phyloP scores from a whole-genome alignment of 2,797 vertebrate species.

The Syngnathus rostellatus region DNA sequence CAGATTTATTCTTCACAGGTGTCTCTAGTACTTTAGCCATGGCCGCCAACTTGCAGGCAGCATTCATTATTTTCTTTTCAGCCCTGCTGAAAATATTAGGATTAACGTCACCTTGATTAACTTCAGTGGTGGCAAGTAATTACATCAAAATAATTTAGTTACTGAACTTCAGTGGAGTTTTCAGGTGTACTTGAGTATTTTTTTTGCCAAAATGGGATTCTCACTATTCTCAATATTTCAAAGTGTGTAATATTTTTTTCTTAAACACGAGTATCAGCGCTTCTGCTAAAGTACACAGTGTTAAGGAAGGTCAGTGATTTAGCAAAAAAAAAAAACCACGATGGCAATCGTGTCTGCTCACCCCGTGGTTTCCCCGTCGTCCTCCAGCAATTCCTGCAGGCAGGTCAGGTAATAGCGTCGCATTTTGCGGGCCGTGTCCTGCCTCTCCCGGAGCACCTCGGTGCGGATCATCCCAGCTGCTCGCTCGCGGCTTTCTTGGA shows the following conservation, averaged over 20 bases:
- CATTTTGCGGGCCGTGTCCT: conserved; percentile 87
- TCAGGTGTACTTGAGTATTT: too few species aligned
- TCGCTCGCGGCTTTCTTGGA: conserved; percentile 86
- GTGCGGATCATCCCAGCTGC: conserved; percentile 81
- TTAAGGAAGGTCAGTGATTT: neutral
- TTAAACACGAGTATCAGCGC: too few species aligned
- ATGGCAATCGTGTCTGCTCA: conserved; percentile 38
- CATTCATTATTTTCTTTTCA: conserved; percentile 90
- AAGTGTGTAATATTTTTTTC: too few species aligned
- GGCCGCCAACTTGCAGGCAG: conserved; percentile 85
- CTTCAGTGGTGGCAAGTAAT: neutral
- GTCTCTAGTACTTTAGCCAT: conserved; percentile 93
- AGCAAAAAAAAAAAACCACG: too few species aligned
- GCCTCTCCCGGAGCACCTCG: conserved; percentile 82
- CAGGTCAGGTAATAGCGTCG: conserved; percentile 86
- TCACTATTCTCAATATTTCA: too few species aligned
- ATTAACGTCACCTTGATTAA: neutral
- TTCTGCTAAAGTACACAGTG: neutral
- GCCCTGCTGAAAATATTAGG: conserved; percentile 63
- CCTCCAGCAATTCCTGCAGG: conserved; percentile 86
- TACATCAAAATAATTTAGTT: too few species aligned
- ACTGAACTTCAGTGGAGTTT: too few species aligned
- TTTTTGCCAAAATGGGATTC: too few species aligned
- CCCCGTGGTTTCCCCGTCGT: conserved; percentile 76
- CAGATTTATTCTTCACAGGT: conserved; percentile 63